phyloP scores from a whole-genome alignment of 1,140 invertebrate genomes.

The Lerema accius region DNA sequence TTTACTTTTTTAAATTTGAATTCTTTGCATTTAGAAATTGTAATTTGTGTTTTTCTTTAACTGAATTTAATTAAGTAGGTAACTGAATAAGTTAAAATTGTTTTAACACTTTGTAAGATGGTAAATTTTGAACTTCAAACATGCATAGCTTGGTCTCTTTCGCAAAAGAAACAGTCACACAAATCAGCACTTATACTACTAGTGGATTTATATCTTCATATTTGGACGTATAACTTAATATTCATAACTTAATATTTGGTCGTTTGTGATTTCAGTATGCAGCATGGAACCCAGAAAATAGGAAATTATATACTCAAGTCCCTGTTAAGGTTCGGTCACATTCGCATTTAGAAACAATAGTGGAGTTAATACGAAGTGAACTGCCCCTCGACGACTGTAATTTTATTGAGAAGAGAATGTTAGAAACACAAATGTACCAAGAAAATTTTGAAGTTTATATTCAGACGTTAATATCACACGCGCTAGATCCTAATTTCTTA shows the following conservation, averaged over 20 bases:
- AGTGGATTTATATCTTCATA: too few relatives aligned
- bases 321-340: slow-evolving; percentile 89
- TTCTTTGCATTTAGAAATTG: background rate
- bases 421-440: slow-evolving; percentile 89
- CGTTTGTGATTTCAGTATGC: slow-evolving; percentile 86
- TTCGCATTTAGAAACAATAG: slow-evolving; percentile 89
- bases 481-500: slow-evolving; percentile 93
- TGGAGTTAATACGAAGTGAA: slow-evolving; percentile 90
- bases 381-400: slow-evolving; percentile 88
- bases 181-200: too few relatives aligned
- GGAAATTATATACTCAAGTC: slow-evolving; percentile 89
- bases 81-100: too few relatives aligned
- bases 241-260: too few relatives aligned
- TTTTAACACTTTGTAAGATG: too few relatives aligned
- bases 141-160: too few relatives aligned
- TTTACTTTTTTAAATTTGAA: background rate
- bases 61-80: too few relatives aligned
- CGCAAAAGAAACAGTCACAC: too few relatives aligned
- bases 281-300: slow-evolving; percentile 91
- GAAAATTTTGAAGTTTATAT: slow-evolving; percentile 95
- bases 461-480: slow-evolving; percentile 94
- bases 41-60: background rate
- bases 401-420: slow-evolving; percentile 89
- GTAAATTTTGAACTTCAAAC: too few relatives aligned
- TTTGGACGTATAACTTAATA: too few relatives aligned